A percentile compares a stretch with the other conserved stretches of the same genome.
These are phyloP conservation scores for Himalopsyche tibetana DNA, from an alignment of 2,888 invertebrate species.

Conservation along the genomic window DNA sequence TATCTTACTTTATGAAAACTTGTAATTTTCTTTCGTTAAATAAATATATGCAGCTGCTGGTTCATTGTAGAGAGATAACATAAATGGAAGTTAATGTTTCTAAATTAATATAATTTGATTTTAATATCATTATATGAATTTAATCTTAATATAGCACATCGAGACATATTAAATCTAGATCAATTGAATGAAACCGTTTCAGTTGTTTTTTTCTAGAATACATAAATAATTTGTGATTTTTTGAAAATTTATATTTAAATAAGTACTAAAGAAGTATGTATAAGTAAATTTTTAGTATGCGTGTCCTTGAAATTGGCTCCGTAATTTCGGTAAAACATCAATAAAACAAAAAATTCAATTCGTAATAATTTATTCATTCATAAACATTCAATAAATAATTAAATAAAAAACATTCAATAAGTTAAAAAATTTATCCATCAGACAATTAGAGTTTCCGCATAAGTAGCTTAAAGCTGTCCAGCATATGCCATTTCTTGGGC, in stretches of 20 bases:
- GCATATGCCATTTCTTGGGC: constrained; percentile 80
- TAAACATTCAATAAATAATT: constrained; percentile 34
- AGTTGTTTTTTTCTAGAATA: not conserved
- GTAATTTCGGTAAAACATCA: not conserved
- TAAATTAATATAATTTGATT: no score
- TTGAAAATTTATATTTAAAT: no score
- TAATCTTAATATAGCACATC: no score
- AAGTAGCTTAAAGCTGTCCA: constrained; percentile 67
- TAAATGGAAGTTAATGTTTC: no score
- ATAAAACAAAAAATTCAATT: not conserved
- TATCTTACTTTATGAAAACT: no score
- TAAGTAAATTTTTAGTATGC: not conserved
- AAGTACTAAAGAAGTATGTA: not conserved
- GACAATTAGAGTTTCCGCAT: not conserved
- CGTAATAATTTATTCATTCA: constrained; percentile 39
- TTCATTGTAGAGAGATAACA: no score
- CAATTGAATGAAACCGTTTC: not conserved
- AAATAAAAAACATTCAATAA: constrained; percentile 36
- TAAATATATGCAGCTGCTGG: no score
- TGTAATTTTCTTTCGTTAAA: no score
- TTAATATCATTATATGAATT: no score
- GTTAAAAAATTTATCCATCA: not conserved
- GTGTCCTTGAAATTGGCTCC: not conserved
- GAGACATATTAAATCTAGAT: no score
- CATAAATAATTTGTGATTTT: no score